Percentiles rank a stretch among this genome's conserved stretches.
phyloP scores from a whole-genome alignment of 2,888 invertebrate species.

The Yponomeuta plumbellus region DNA sequence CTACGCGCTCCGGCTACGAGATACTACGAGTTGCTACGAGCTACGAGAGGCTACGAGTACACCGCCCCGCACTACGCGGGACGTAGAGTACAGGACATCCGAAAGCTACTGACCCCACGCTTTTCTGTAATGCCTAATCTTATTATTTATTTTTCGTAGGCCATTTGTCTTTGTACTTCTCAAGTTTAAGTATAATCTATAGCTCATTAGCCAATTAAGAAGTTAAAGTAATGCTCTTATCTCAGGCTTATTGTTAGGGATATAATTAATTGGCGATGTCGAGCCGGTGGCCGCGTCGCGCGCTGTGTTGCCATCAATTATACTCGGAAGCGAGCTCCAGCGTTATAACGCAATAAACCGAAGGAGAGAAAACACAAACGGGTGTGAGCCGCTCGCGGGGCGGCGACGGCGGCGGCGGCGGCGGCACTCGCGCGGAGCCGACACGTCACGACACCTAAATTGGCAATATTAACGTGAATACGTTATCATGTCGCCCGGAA shows the following conservation, averaged over 20 bases:
- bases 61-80: neutral
- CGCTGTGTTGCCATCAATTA: neutral
- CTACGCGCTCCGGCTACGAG: neutral
- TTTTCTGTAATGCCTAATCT: neutral
- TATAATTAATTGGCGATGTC: neutral
- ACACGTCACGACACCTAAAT: neutral
- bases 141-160: neutral
- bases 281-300: neutral
- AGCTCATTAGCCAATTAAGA: neutral
- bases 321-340: neutral
- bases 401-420: neutral
- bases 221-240: slow-evolving; percentile 3
- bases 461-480: neutral
- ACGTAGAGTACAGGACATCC: too few relatives aligned
- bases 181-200: neutral
- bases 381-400: too few relatives aligned
- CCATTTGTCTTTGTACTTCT: neutral
- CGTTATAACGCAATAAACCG: neutral
- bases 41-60: neutral
- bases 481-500: neutral
- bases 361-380: too few relatives aligned
- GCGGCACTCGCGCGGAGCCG: neutral
- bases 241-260: neutral
- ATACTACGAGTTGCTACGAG: neutral
- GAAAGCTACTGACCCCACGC: too few relatives aligned